These are phyloP conservation scores for Itoplectis maculator DNA, from an alignment of 2,888 invertebrate genomes.

Conservation along the genomic window DNA sequence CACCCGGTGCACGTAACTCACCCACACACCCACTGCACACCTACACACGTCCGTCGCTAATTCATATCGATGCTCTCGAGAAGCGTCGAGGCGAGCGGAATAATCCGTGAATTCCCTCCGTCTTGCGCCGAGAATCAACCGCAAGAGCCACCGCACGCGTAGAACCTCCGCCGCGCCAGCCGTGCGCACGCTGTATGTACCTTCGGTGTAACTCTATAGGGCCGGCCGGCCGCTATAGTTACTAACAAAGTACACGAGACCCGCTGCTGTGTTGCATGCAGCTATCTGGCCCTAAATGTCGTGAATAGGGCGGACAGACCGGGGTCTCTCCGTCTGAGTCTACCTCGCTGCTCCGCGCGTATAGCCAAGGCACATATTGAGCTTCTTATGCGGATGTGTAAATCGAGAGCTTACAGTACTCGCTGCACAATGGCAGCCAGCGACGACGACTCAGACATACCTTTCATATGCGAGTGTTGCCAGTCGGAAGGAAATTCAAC, in stretches of 20 bases:
- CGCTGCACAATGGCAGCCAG: slow-evolving; percentile 14
- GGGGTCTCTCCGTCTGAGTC: too few relatives aligned
- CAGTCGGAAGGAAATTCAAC: slow-evolving; percentile 8
- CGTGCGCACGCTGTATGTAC: too few relatives aligned
- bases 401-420: slow-evolving; percentile 26
- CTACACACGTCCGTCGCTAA: slow-evolving; percentile 50
- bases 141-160: slow-evolving; percentile 36
- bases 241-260: slow-evolving; percentile 15
- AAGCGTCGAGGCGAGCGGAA: slow-evolving; percentile 53
- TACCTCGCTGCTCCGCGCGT: slow-evolving; percentile 27
- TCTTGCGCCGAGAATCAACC: slow-evolving; percentile 53
- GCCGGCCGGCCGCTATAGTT: neutral
- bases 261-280: neutral
- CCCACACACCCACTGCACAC: too few relatives aligned
- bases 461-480: neutral
- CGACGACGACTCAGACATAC: slow-evolving; percentile 21
- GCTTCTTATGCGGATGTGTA: slow-evolving; percentile 36
- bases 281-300: slow-evolving; percentile 20
- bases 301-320: neutral
- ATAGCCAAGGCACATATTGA: slow-evolving; percentile 50
- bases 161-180: neutral
- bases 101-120: slow-evolving; percentile 63
- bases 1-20: slow-evolving; percentile 31
- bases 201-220: neutral
- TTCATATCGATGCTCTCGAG: slow-evolving; percentile 64